Conservation (phyloP, 2,888 invertebrate species). For the Heteromyza rotundicornis region DNA sequence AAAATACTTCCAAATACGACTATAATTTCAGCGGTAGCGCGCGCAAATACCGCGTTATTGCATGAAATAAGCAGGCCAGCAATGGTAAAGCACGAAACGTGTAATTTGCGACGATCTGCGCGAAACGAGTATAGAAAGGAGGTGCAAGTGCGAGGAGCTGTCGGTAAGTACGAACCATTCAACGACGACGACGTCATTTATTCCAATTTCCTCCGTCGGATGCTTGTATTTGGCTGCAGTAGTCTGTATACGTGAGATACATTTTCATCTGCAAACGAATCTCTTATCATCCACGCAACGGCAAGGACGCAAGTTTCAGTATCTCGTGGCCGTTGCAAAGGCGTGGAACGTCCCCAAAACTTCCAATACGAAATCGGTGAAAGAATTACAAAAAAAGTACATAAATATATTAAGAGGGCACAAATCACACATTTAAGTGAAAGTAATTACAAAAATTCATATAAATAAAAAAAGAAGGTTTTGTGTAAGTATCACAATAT, state of each 20-base stretch:
- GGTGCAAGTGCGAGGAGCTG: neutral
- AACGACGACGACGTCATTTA: neutral
- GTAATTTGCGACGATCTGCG: neutral
- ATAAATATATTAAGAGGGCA: neutral
- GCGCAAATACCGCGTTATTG: neutral
- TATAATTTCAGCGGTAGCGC: too few species aligned
- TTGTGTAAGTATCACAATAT: too few species aligned
- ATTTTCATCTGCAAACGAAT: neutral
- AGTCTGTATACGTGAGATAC: neutral
- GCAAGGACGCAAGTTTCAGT: neutral
- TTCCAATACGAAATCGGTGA: too few species aligned
- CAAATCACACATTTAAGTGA: neutral
- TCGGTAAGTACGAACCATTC: neutral
- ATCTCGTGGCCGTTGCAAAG: neutral
- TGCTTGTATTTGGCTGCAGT: neutral
- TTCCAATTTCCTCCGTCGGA: neutral
- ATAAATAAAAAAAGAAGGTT: too few species aligned
- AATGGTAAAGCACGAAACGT: neutral
- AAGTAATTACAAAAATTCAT: too few species aligned
- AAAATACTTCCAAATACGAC: neutral
- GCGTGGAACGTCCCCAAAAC: too few species aligned
- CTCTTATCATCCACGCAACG: neutral
- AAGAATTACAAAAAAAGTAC: neutral
- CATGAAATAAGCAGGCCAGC: neutral
- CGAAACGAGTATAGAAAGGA: neutral